These are phyloP conservation scores for Desmodus rotundus DNA, from an alignment of 2,113 vertebrate species.

Conservation along the genomic window DNA sequence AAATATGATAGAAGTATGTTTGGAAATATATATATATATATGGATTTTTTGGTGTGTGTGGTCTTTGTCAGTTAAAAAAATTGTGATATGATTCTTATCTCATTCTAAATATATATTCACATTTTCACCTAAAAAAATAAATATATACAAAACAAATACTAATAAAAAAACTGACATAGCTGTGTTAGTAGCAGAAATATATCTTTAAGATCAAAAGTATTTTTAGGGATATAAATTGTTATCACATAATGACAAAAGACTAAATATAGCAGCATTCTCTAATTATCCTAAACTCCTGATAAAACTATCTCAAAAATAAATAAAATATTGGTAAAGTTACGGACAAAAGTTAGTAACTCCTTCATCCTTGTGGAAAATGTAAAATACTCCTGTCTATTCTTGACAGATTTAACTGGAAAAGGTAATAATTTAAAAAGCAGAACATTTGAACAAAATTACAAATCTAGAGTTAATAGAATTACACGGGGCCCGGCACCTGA, in stretches of 20 bases:
- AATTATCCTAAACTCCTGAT: background rate
- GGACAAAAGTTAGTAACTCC: background rate
- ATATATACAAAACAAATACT: background rate
- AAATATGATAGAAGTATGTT: background rate
- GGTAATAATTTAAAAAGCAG: background rate
- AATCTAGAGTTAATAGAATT: background rate
- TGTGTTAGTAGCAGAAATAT: background rate
- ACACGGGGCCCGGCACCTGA: background rate
- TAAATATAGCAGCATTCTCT: background rate
- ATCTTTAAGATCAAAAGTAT: background rate
- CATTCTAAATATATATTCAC: background rate
- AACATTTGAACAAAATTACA: background rate
- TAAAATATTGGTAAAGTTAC: background rate
- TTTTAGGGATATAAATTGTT: background rate
- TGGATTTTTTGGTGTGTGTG: background rate
- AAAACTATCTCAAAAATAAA: conserved; percentile 25
- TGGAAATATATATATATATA: background rate
- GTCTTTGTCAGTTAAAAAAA: background rate
- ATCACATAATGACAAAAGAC: background rate
- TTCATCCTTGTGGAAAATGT: background rate
- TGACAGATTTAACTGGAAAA: background rate
- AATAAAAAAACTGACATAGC: background rate
- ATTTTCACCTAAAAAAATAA: background rate
- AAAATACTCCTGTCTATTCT: background rate
- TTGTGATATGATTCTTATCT: background rate